These are phyloP conservation scores for Zosterops lateralis DNA, from an alignment of 2,113 vertebrate species.

Conservation along the genomic window DNA sequence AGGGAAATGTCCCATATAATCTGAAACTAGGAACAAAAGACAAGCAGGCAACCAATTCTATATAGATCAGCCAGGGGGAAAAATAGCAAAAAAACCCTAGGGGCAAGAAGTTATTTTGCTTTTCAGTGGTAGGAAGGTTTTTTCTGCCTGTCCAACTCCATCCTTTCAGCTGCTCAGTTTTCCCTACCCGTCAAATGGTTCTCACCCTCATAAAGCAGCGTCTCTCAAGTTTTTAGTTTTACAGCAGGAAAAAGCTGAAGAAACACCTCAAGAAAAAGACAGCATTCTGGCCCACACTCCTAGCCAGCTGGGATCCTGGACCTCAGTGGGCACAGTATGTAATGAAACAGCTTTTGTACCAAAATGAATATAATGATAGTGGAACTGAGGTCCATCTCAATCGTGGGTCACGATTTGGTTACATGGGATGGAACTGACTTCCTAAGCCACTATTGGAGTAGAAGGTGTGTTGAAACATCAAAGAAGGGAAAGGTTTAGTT, in stretches of 20 bases:
- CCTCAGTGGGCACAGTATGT: not conserved
- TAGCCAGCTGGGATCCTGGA: not conserved
- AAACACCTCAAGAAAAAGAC: not conserved
- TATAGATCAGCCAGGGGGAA: fast-evolving
- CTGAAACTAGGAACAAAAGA: not conserved
- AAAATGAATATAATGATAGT: not conserved
- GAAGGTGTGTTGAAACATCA: not conserved
- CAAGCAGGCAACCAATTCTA: not conserved
- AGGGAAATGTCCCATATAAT: not conserved
- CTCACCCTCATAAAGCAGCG: fast-evolving
- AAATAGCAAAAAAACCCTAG: not conserved
- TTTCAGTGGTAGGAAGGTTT: not conserved
- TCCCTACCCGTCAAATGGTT: not conserved
- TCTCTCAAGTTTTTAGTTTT: not conserved
- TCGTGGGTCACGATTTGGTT: not conserved
- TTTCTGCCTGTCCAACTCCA: not conserved
- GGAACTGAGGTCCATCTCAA: not conserved
- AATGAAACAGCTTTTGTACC: not conserved
- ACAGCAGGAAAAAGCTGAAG: not conserved
- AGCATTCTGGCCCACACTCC: not conserved
- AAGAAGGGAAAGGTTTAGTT: not conserved
- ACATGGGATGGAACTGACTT: not conserved
- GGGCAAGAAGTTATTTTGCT: not conserved
- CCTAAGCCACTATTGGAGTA: not conserved
- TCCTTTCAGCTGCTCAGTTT: not conserved